Percentiles rank a stretch among this genome's conserved stretches.
Evolutionary conservation across 2,797 vertebrate species (phyloP).

Genomic region (Falco peregrinus): DNA sequence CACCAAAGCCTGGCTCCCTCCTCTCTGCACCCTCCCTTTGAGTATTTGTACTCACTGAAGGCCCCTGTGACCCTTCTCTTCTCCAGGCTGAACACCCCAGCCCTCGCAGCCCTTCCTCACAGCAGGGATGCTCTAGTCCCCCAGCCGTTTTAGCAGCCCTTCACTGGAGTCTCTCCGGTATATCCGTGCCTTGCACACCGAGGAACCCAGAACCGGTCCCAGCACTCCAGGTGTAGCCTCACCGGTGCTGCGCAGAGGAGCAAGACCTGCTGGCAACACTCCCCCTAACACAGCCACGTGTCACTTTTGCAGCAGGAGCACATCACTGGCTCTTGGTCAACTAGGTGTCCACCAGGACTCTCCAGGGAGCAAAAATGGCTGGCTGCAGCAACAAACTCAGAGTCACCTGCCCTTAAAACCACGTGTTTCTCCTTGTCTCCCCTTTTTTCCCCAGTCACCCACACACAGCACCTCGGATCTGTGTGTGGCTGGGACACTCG

Average conservation of each 20-base stretch:
- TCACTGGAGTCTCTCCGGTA: not conserved
- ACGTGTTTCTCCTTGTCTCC: not conserved
- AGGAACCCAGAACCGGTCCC: not conserved
- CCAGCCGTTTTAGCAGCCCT: not conserved
- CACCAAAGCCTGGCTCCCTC: no score
- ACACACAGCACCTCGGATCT: not conserved
- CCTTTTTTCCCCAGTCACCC: not conserved
- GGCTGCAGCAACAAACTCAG: not conserved
- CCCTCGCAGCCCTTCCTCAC: not conserved
- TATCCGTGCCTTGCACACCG: not conserved
- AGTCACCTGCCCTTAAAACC: not conserved
- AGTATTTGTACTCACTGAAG: no score
- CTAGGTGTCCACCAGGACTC: not conserved
- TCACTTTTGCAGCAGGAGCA: not conserved
- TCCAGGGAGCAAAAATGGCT: not conserved
- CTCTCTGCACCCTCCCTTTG: no score
- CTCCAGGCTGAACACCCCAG: no score
- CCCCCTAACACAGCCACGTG: not conserved
- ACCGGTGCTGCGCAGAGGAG: not conserved
- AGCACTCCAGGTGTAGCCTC: not conserved
- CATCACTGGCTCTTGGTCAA: not conserved
- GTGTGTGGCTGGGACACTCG: not conserved
- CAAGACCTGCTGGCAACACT: not conserved
- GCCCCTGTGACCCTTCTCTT: no score
- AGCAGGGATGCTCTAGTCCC: not conserved